Evolutionary conservation across 2,888 invertebrate genomes (phyloP), one percentile per base, ranked within the genome.

Genomic region (Tiphia femorata): DNA sequence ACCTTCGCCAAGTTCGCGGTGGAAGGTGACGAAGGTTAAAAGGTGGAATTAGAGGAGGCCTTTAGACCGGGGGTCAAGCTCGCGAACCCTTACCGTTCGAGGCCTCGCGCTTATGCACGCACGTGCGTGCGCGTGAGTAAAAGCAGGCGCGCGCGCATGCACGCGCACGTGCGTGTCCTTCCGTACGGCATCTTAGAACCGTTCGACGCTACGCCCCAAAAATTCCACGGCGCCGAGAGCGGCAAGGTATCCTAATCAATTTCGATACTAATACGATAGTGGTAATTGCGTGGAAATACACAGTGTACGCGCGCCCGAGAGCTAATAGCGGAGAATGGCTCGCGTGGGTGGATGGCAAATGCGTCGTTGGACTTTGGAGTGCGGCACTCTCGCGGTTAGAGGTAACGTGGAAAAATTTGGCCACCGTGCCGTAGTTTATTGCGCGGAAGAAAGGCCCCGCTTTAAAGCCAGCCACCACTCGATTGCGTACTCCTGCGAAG

Each of bases 41-140:
- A 71, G 65, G 72, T 68, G 65, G 60, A 63, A 61, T 65, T 60
- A 53, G 57, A 41, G 62, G 54, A 47, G 49, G 54, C 54, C 52
- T 23, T 43, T 38, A 48, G 48, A 48, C 40, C 40, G 46, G 19
- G 42, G 58, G 62, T 66, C 53, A 56, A 50, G 35, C 48, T 38
- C 35, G 30, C 46, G 38, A 16, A 10, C 23, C 44, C 44, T 16
- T 29, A 12, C 38, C 5, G 38, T 29, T 35, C 38, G 7, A 42
- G 17, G 21, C 49, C 25, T n/a, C n/a, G n/a, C 38, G 23, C 43
- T 55, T 44, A 35, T 56, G 44, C 51, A 40, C 38, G 33, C 56
- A 38, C 46, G 23, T 27, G 35, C 49, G 38, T 38, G 17, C 44
- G 43, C 29, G 19, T 10, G 19, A 4, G 12, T 3, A 14, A 4